Base-by-base conservation (phyloP, 2,113 vertebrate genomes). In the Gymnobelideus leadbeateri region DNA sequence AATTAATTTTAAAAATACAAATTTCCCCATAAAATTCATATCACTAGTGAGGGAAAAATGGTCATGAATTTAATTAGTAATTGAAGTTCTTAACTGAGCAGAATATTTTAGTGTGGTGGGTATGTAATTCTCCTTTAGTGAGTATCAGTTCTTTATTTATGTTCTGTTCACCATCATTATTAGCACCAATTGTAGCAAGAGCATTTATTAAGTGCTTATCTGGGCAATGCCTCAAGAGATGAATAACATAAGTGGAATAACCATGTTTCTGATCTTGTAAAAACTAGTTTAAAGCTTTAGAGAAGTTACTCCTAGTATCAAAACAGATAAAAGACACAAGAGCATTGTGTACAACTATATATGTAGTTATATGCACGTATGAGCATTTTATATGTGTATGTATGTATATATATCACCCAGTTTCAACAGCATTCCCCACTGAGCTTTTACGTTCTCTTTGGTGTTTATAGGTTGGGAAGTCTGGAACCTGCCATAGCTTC, bases 31-130 rank as follows among this genome's bases (percentile, higher is more conserved):
- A 55, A 84, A 26, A 96, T 89, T 52, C 37, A 49, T 51, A 47
- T 54, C 68, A 91, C 37, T 94, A 49, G 43, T 28, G 96, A 57
- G 24, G 43, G 51, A 0, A 24, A 91, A 94, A 51, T 51, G 2
- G 2, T n/a, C 93, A 53, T 96, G 91, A 91, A 94, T 97, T 97
- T 95, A 96, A 92, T 96, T 91, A 97, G 1, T 91, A 92, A 5
- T 21, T n/a, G 31, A 97, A 90, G 0, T 1, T 6, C 91, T 50
- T 90, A 52, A 51, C 57, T 93, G 89, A 95, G 2, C 8, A 94
- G 94, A 96, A 54, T 28, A 25, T 95, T 90, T 68, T 28, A 55
- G 3, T 23, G 46, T 95, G 95, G 37, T 11, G 50, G 1, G 31
- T 77, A 55, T 0, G 0, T 24, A 91, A 21, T 92, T 95, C 93